These are phyloP conservation scores for Coelopa pilipes DNA, from an alignment of 2,888 invertebrate species.

Conservation along the genomic window DNA sequence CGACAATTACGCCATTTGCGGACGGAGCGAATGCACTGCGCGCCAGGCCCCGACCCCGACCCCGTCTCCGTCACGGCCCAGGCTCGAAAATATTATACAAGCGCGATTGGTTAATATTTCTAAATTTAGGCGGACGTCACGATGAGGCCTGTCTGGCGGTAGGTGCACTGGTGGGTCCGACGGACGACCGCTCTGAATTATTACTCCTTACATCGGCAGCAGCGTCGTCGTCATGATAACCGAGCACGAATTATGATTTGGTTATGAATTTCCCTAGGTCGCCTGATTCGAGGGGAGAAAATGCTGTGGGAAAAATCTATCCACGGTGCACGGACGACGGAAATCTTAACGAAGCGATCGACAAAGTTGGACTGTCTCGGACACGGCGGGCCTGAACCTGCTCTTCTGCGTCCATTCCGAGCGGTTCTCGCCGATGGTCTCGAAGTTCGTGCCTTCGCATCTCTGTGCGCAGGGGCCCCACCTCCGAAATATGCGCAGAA, in stretches of 20 bases:
- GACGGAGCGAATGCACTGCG: conserved; percentile 7
- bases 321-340: conserved; percentile 56
- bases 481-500: conserved; percentile 38
- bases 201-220: too few relatives aligned
- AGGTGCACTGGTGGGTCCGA: too few relatives aligned
- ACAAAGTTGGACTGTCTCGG: conserved; percentile 59
- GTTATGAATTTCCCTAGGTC: conserved; percentile 19
- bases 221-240: conserved; percentile 17
- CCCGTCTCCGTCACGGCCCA: too few relatives aligned
- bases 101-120: conserved; percentile 21
- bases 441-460: conserved; percentile 21
- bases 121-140: conserved; percentile 33
- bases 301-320: background rate
- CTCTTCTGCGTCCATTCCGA: conserved; percentile 38
- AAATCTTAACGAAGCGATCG: conserved; percentile 62
- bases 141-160: background rate
- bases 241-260: conserved; percentile 18
- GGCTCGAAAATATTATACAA: conserved; percentile 14
- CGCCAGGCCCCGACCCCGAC: conserved; percentile 4
- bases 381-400: conserved; percentile 4
- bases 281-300: conserved; percentile 21
- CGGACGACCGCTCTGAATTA: too few relatives aligned
- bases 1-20: conserved; percentile 32
- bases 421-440: conserved; percentile 20
- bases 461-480: conserved; percentile 38